Evolutionary conservation across 1,140 invertebrate genomes (phyloP).

Genomic region (Sarcophaga bullata): DNA sequence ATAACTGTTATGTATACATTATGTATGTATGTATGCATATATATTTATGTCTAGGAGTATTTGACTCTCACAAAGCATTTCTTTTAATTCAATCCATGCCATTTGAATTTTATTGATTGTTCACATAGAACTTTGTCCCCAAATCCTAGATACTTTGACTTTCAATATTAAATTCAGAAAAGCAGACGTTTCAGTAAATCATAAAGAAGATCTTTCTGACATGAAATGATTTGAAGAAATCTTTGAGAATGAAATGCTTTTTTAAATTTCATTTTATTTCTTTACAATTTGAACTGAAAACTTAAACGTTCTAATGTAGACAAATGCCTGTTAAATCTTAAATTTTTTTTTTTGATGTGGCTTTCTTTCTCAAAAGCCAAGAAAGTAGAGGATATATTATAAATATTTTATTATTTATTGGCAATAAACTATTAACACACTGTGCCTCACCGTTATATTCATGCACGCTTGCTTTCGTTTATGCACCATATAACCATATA

Average conservation of each 20-base stretch:
- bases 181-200: no score
- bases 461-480: background rate
- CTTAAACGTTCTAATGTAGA: background rate
- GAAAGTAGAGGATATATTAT: no score
- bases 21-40: no score
- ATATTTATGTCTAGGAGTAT: no score
- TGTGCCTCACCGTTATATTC: slow-evolving; percentile 8
- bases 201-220: background rate
- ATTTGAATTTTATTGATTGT: no score
- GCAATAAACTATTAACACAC: slow-evolving; percentile 19
- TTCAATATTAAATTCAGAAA: background rate
- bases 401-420: background rate
- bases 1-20: no score
- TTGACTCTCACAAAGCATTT: no score
- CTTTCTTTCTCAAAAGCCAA: no score
- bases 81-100: no score
- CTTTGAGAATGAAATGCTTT: background rate
- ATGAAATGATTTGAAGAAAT: background rate
- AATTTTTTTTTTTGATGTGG: no score
- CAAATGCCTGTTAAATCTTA: background rate
- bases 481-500: background rate
- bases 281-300: background rate
- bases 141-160: background rate
- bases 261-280: background rate
- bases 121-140: no score